Evolutionary conservation across 1,140 invertebrate genomes (phyloP).

Genomic region (Procambarus virginalis): DNA sequence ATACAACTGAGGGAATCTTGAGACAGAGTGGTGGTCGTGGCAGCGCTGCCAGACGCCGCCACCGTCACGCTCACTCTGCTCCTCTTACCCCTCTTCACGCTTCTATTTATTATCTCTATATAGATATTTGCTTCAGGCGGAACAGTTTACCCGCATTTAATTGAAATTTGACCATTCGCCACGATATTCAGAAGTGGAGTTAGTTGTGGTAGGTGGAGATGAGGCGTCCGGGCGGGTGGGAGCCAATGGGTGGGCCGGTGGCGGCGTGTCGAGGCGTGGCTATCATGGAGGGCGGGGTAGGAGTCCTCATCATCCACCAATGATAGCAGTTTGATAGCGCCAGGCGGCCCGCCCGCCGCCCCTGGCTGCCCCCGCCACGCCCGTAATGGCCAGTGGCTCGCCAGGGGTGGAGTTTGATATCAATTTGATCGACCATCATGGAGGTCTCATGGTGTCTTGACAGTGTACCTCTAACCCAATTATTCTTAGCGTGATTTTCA

Average conservation of each 20-base stretch:
- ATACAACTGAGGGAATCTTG: conserved; percentile 26
- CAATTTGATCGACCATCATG: conserved; percentile 48
- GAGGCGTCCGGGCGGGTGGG: neutral
- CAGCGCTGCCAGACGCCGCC: conserved; percentile 32
- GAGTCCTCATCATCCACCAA: conserved; percentile 53
- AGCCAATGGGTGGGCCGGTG: conserved; percentile 21
- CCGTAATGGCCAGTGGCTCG: conserved; percentile 15
- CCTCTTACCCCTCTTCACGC: neutral
- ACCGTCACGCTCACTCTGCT: neutral
- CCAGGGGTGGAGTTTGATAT: conserved; percentile 57
- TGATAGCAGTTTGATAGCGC: conserved; percentile 60
- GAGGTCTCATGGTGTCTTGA: neutral
- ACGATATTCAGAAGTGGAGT: neutral
- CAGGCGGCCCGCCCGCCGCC: neutral
- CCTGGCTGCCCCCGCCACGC: conserved; percentile 2
- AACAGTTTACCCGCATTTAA: neutral
- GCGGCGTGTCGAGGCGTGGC: conserved; percentile 47
- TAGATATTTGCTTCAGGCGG: neutral
- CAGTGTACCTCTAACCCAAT: no score
- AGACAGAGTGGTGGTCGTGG: neutral
- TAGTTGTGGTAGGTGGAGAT: neutral
- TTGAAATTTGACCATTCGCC: neutral
- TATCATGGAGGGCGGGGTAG: conserved; percentile 57
- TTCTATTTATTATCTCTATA: neutral
- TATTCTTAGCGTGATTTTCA: no score